Evolutionary conservation across 2,888 invertebrate species (phyloP).

Genomic region (Trichacis sp.): DNA sequence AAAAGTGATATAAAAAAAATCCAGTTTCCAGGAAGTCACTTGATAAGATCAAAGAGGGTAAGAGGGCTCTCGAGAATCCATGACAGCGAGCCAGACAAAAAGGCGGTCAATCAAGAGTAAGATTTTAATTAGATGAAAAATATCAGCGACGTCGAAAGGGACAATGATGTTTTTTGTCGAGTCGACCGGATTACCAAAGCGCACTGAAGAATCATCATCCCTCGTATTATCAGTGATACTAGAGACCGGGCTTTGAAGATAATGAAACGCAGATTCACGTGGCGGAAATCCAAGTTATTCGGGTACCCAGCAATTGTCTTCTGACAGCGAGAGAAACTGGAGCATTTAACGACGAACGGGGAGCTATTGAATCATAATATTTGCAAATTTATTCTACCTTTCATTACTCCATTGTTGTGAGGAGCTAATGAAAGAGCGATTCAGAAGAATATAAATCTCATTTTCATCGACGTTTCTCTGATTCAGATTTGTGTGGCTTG

Average conservation of each 20-base stretch:
- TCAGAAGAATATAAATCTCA: no score
- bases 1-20: background rate
- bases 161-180: background rate
- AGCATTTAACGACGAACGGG: no score
- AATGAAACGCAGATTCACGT: background rate
- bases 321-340: no score
- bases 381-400: no score
- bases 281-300: no score
- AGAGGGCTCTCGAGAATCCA: background rate
- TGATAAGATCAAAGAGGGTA: constrained; percentile 1
- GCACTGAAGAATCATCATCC: background rate
- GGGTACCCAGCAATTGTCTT: no score
- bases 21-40: background rate
- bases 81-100: background rate
- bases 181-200: background rate
- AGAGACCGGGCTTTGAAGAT: background rate
- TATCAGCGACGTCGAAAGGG: background rate
- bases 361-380: no score
- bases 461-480: no score
- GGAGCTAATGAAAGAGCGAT: no score
- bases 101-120: background rate
- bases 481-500: no score
- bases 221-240: background rate
- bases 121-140: constrained; percentile 2
- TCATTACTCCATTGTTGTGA: no score